Evolutionary conservation across 2,888 invertebrate species (phyloP), one percentile per base, ranked within the genome.

Genomic region (Abrostola tripartita): DNA sequence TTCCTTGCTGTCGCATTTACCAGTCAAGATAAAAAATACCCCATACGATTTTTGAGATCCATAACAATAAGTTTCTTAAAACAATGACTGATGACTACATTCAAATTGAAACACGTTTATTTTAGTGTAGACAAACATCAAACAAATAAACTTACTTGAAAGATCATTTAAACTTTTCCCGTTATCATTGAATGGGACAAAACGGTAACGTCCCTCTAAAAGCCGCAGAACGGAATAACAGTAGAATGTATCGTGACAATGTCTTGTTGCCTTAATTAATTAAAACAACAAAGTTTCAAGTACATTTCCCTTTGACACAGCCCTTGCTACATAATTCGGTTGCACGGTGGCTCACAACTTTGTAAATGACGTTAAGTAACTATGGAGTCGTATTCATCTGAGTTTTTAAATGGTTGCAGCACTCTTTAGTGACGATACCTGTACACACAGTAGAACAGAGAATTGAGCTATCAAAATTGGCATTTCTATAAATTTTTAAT

Each of bases 261-360:
- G 81, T 84, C 79, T 81, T 78, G 68, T 79, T 74, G 52, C 61
- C 71, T 83, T 85, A 84, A 88, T 88, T 90, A 90, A 90, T 89
- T 88, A 89, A 88, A 88, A 85, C 86, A 84, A 86, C 87, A 85
- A 89, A 90, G 86, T 89, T 88, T 82, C 74, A 71, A 85, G 75
- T 70, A 73, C 78, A 81, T 84, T 80, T 83, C 76, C 75, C 81
- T 70, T 70, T 84, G 81, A 80, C 82, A 78, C 61, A 71, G 69
- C 74, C 54, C 54, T 58, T 71, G 64, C 37, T 68, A 57, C 62
- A 68, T 86, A 85, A 86, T 87, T 82, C 81, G 79, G 81, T 85
- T 79, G 74, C 74, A 70, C 53, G 69, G 67, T 53, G 69, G 67
- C 69, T 42, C 55, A 53, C 65, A 65, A 74, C 61, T 74, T 76